These are phyloP conservation scores for Numida meleagris DNA, from an alignment of 2,113 vertebrate genomes.

Conservation along the genomic window DNA sequence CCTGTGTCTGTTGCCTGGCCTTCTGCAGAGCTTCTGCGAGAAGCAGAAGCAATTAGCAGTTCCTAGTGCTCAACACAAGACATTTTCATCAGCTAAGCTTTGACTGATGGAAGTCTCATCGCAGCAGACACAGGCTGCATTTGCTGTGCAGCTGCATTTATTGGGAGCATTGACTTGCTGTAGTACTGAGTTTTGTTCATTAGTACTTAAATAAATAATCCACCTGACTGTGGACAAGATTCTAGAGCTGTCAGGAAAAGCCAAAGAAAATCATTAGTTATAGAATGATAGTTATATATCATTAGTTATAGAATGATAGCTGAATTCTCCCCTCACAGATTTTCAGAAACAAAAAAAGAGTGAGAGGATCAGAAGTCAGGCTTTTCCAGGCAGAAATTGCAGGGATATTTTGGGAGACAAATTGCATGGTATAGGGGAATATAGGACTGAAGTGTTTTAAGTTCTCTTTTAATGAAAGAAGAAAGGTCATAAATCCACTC, in stretches of 20 bases:
- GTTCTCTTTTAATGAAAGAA: background rate
- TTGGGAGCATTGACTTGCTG: slow-evolving; percentile 18
- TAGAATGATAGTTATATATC: too few relatives aligned
- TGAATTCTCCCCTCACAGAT: background rate
- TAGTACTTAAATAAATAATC: slow-evolving; percentile 48
- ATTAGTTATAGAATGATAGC: slow-evolving; percentile 8
- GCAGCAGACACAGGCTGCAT: slow-evolving; percentile 1
- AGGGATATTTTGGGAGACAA: background rate
- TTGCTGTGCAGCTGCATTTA: slow-evolving; percentile 33
- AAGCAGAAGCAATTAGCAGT: slow-evolving; percentile 25
- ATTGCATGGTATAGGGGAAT: background rate
- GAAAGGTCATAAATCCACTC: background rate
- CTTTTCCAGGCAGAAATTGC: background rate
- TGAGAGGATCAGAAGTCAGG: background rate
- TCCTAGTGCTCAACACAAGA: background rate
- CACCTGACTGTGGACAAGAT: slow-evolving; percentile 8
- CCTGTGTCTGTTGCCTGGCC: background rate
- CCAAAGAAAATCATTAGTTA: slow-evolving; percentile 26
- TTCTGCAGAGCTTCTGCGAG: slow-evolving; percentile 35
- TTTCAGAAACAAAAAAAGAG: background rate
- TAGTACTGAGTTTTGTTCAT: slow-evolving; percentile 25
- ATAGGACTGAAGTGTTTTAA: background rate
- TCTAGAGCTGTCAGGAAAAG: background rate
- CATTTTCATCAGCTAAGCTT: slow-evolving; percentile 11
- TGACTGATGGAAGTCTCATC: slow-evolving; percentile 14